Conservation (phyloP, 2,113 vertebrate genomes). For the Choloepus hoffmanni region DNA sequence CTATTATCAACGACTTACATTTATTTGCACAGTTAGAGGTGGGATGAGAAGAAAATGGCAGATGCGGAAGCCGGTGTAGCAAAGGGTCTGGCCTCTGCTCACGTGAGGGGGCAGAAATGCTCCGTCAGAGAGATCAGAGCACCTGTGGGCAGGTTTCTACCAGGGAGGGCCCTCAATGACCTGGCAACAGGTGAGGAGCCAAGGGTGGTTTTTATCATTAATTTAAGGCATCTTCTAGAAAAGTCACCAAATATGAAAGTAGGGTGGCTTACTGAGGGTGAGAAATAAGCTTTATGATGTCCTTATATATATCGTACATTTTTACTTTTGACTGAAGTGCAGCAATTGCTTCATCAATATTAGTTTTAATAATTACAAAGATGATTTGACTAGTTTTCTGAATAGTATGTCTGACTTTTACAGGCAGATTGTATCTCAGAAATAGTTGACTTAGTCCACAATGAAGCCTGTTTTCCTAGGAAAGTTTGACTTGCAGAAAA, state of each 20-base stretch:
- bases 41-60: neutral
- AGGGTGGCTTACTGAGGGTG: neutral
- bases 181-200: too few relatives aligned
- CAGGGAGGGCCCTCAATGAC: neutral
- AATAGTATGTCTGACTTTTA: neutral
- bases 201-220: neutral
- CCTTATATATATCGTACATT: neutral
- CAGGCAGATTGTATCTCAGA: neutral
- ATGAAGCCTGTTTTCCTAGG: neutral
- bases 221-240: neutral
- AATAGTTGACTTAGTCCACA: neutral
- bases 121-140: rapidly evolving
- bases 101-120: rapidly evolving
- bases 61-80: neutral
- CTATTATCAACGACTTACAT: too few relatives aligned
- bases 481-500: neutral
- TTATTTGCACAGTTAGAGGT: neutral
- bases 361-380: neutral
- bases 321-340: neutral
- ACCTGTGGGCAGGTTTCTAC: rapidly evolving
- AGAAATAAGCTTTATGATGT: neutral
- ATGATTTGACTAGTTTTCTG: constrained; percentile 8
- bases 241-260: neutral
- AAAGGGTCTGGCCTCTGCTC: neutral
- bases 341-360: neutral